Conservation (phyloP, 2,888 invertebrate genomes). For the Drosophila prostipennis region DNA sequence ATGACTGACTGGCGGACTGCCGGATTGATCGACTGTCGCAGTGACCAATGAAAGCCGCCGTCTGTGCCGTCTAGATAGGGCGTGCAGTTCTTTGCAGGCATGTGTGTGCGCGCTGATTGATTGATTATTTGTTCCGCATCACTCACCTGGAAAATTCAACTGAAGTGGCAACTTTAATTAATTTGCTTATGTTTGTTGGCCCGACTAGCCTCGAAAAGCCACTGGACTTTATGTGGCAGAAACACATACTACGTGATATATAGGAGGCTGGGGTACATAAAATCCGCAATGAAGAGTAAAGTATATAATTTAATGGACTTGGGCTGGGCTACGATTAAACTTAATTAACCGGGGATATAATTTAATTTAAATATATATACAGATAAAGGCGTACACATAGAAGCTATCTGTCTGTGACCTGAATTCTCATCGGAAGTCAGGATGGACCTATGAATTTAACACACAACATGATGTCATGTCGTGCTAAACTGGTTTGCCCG, state of each 20-base stretch:
- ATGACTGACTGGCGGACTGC: slow-evolving; percentile 22
- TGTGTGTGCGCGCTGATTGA: slow-evolving; percentile 78
- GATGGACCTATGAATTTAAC: slow-evolving; percentile 7
- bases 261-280: background rate
- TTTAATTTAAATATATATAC: slow-evolving; percentile 32
- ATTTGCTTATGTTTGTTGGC: slow-evolving; percentile 73
- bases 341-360: slow-evolving; percentile 51
- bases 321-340: slow-evolving; percentile 25
- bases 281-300: slow-evolving; percentile 38
- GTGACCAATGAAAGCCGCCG: slow-evolving; percentile 53
- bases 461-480: slow-evolving; percentile 24
- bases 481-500: slow-evolving; percentile 2
- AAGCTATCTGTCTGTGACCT: slow-evolving; percentile 25
- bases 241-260: slow-evolving; percentile 1
- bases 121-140: slow-evolving; percentile 84
- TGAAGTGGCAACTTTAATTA: slow-evolving; percentile 82
- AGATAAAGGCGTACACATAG: background rate
- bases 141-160: slow-evolving; percentile 84
- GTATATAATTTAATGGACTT: slow-evolving; percentile 52
- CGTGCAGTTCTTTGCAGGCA: slow-evolving; percentile 55
- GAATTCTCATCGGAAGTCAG: slow-evolving; percentile 32
- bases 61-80: slow-evolving; percentile 71
- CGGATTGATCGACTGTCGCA: slow-evolving; percentile 37
- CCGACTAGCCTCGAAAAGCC: slow-evolving; percentile 30
- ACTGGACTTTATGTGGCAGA: slow-evolving; percentile 8